Base-by-base conservation (phyloP, 2,797 vertebrate species). In the Momotus momota region DNA sequence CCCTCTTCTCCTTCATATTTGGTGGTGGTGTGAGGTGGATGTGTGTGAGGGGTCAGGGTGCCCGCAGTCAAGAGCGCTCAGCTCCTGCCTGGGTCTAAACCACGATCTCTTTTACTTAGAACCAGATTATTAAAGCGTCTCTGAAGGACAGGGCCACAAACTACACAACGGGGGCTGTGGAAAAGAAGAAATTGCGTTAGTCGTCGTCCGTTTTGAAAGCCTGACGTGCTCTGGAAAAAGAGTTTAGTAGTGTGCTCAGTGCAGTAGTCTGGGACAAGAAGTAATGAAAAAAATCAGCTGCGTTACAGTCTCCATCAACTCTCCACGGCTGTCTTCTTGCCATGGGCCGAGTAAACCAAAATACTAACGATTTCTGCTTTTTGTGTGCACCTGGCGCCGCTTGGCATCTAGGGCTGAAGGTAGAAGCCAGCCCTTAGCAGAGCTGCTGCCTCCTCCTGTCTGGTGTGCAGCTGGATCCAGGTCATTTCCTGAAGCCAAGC, bases 351-450 rank as follows among this genome's bases (percentile, higher is more conserved):
- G 22, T 43, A 74, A 69, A 38, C 26, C 54, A 69, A 35, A 35
- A 6, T 48, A 48, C 10, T 19, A 26, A 55, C 25, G 26, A 48
- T 55, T 67, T 29, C 35, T 49, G 35, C 31, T 69, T 60, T 69
- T 18, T 61, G 22, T 8, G 17, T 55, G 31, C 9, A 22, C 14
- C 12, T 38, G 49, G 48, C n/a, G 29, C 48, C 35, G 7, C 19
- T n/a, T n/a, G 21, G 35, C 1, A 0, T 23, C 61, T n/a, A 6
- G 1, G 2, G 41, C 81, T 69, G 55, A 49, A 33, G 61, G n/a
- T 35, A n/a, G 67, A 84, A 51, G 41, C 21, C 72, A 66, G 31
- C 66, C 54, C 19, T 19, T 31, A 10, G 51, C 38, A 8, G 4
- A 38, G 41, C 41, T 62, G 43, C 19, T 55, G 14, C 40, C 10